phyloP scores from a whole-genome alignment of 2,888 invertebrate species.

The Dryobotodes eremita region DNA sequence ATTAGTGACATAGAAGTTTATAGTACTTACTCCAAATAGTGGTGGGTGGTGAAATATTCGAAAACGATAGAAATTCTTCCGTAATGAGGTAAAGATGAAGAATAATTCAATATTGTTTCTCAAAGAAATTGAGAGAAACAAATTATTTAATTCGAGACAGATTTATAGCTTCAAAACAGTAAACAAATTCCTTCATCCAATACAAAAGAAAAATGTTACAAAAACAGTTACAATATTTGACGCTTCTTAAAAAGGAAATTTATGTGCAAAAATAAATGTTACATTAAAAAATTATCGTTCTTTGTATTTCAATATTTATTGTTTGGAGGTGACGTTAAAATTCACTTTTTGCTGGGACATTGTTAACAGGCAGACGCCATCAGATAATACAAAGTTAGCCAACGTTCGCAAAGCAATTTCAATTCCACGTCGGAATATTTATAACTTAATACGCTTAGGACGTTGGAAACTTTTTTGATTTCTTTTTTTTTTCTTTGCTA shows the following conservation, averaged over 20 bases:
- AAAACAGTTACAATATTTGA: constrained; percentile 47
- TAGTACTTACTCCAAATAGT: no score
- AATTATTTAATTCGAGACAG: constrained; percentile 16
- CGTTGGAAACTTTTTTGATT: constrained; percentile 74
- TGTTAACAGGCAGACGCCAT: constrained; percentile 65
- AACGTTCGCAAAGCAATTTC: constrained; percentile 73
- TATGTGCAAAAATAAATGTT: constrained; percentile 42
- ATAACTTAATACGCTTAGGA: constrained; percentile 68
- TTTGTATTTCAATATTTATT: constrained; percentile 45
- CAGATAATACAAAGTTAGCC: constrained; percentile 69
- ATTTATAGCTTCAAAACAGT: constrained; percentile 60
- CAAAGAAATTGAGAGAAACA: constrained; percentile 3
- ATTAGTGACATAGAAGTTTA: constrained; percentile 10
- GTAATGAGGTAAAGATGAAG: not conserved
- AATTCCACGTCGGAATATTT: constrained; percentile 70
- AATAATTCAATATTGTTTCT: not conserved
- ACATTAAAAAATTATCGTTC: constrained; percentile 41
- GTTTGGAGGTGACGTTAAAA: constrained; percentile 62
- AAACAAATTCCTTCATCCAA: constrained; percentile 46
- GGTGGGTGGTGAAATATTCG: not conserved
- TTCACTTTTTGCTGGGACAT: constrained; percentile 48
- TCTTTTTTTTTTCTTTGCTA: constrained; percentile 65
- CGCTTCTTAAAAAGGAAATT: constrained; percentile 51
- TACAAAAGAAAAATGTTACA: constrained; percentile 29
- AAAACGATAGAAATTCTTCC: not conserved